phyloP scores from a whole-genome alignment of 2,888 invertebrate species.

The Apotomis turbidana region DNA sequence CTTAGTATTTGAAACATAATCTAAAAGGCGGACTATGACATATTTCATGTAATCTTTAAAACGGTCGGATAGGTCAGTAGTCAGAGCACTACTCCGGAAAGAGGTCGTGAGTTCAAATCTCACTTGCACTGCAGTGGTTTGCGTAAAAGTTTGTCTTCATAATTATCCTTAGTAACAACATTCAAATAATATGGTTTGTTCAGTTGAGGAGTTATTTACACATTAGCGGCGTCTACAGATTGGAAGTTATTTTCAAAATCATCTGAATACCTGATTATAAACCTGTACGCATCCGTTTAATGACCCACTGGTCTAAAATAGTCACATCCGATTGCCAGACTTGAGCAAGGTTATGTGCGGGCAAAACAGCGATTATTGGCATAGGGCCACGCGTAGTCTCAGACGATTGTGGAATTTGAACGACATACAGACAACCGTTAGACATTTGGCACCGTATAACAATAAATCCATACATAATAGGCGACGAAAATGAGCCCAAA shows the following conservation, averaged over 20 bases:
- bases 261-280: slow-evolving; percentile 20
- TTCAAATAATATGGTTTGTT: too few relatives aligned
- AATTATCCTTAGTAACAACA: too few relatives aligned
- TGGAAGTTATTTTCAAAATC: neutral
- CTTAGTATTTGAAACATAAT: too few relatives aligned
- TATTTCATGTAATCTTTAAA: too few relatives aligned
- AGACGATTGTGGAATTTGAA: slow-evolving; percentile 36
- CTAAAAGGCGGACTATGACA: too few relatives aligned
- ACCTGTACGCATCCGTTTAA: slow-evolving; percentile 59
- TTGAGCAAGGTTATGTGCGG: slow-evolving; percentile 63
- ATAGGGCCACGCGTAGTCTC: slow-evolving; percentile 47
- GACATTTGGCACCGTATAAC: slow-evolving; percentile 35
- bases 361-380: slow-evolving; percentile 55
- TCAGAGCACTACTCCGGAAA: too few relatives aligned
- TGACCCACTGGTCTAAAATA: slow-evolving; percentile 73
- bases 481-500: slow-evolving; percentile 9
- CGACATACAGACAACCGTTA: slow-evolving; percentile 32
- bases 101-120: too few relatives aligned
- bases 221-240: neutral
- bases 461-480: slow-evolving; percentile 25
- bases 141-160: too few relatives aligned
- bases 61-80: too few relatives aligned
- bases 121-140: too few relatives aligned
- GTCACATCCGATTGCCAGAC: slow-evolving; percentile 66
- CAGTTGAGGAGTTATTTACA: too few relatives aligned